Base-by-base conservation (phyloP, 2,888 invertebrate species). In the Hermaeophaga mercurialis region DNA sequence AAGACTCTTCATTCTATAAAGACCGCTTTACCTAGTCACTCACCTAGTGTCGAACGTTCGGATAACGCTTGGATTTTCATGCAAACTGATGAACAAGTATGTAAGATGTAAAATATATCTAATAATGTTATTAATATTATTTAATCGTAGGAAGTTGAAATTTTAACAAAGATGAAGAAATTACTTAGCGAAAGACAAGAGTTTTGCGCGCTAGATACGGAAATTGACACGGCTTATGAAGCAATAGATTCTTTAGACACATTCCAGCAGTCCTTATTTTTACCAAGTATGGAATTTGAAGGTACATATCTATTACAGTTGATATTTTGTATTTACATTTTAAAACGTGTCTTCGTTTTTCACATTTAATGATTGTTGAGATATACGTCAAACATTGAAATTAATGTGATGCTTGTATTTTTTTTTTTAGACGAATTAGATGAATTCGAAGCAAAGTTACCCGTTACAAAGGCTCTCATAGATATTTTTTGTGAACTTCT, bases 1-100 rank as follows among this genome's bases (percentile, higher is more conserved):
- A 78, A 78, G 61, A 88, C 88, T 0, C 78, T 91, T 2, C 90
- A 90, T 75, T 88, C 88, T 0, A 80, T 91, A 39, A 87, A 85
- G 74, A 90, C 89, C 15, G 89, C 88, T 4, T 75, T 86, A 15
- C 84, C 85, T 8, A 82, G 81, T 28, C 82, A 82, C 64, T 78
- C 78, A 45, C 70, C 75, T 41, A 79, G 79, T 41, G 67, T 74
- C 50, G 75, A 77, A n/a, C 70, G 75, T 17, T 73, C 73, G 18
- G 76, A 79, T 54, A 78, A 78, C 28, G 61, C 61, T 33, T 80
- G 80, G 80, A 74, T 78, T 62, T 80, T 79, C 53, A 70, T 78
- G n/a, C 78, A 80, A 59, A 72, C 75, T 33, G 72, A 76, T 39
- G 72, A 75, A 61, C 70, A 72, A 26, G 78, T 78, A 68, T 73